phyloP scores from a whole-genome alignment of 2,113 vertebrate genomes.

The Sula dactylatra region DNA sequence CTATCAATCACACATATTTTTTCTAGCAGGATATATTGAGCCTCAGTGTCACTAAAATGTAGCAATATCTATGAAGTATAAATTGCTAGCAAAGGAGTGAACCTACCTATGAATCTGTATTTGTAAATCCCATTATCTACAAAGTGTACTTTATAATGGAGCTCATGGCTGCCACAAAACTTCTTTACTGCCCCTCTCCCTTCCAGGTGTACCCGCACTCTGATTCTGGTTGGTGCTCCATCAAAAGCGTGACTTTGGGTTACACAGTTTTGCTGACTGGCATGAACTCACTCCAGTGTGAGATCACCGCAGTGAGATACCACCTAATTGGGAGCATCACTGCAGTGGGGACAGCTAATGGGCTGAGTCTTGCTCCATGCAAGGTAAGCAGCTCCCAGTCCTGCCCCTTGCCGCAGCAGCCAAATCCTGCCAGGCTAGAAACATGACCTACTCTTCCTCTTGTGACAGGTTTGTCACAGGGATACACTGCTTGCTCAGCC shows the following conservation, averaged over 20 bases:
- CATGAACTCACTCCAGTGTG: neutral
- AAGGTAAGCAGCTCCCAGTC: neutral
- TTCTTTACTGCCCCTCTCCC: neutral
- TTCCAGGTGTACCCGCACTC: too few species aligned
- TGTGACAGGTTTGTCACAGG: neutral
- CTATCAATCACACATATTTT: neutral
- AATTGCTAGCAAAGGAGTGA: neutral
- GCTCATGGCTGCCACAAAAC: neutral
- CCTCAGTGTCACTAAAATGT: neutral
- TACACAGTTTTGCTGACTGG: neutral
- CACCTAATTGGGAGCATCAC: fast-evolving
- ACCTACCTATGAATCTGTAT: neutral
- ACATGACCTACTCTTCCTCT: neutral
- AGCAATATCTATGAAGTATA: neutral
- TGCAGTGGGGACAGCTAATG: neutral
- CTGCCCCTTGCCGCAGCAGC: neutral
- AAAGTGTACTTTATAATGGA: neutral
- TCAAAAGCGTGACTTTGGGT: neutral
- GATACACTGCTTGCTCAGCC: neutral
- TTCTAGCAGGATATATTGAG: neutral
- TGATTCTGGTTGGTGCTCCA: neutral
- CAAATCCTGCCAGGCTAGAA: neutral
- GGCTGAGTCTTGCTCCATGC: neutral
- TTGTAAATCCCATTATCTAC: neutral
- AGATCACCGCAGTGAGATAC: neutral